Conservation (phyloP, 2,797 vertebrate species). For the Epinephelus awoara region DNA sequence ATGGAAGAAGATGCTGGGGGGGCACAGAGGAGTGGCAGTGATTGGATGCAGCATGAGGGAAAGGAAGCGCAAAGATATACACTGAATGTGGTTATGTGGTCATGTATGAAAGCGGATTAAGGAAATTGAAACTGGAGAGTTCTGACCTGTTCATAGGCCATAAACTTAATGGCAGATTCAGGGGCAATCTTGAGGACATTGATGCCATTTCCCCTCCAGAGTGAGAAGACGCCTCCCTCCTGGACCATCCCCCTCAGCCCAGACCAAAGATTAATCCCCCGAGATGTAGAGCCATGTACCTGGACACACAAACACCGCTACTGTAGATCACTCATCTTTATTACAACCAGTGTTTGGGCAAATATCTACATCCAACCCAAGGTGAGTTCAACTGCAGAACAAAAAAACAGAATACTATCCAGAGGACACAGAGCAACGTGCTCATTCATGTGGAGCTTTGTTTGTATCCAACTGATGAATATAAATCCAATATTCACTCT, state of each 20-base stretch:
- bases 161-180: conserved; percentile 91
- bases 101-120: too few species aligned
- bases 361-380: neutral
- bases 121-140: too few species aligned
- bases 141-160: conserved; percentile 91
- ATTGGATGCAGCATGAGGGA: neutral
- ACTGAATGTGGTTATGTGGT: too few species aligned
- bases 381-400: neutral
- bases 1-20: neutral
- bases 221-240: conserved; percentile 84
- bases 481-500: neutral
- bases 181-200: conserved; percentile 92
- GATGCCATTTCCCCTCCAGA: conserved; percentile 91
- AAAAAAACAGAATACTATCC: neutral
- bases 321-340: neutral
- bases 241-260: conserved; percentile 85
- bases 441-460: too few species aligned
- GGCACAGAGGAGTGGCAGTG: neutral
- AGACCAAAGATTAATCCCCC: conserved; percentile 81
- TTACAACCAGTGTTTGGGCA: neutral
- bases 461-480: too few species aligned
- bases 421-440: neutral
- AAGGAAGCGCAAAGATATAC: neutral
- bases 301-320: conserved; percentile 47
- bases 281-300: conserved; percentile 80